A percentile compares a stretch with the other conserved stretches of the same genome.
phyloP scores from a whole-genome alignment of 2,797 vertebrate genomes.

The Bovichtus diacanthus region DNA sequence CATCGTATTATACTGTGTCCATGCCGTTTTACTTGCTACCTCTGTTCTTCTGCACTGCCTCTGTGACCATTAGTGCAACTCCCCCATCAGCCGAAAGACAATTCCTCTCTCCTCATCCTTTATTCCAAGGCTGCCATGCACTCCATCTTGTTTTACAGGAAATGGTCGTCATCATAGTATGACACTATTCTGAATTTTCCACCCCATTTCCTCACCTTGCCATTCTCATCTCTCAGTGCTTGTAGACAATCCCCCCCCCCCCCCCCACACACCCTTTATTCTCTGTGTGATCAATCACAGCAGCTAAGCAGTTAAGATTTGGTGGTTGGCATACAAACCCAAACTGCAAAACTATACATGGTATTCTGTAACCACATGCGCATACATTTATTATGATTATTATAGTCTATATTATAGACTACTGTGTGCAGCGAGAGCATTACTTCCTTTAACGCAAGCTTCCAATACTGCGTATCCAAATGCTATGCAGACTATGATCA shows the following conservation, averaged over 20 bases:
- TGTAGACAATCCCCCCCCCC: slow-evolving; percentile 38
- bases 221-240: slow-evolving; percentile 48
- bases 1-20: neutral
- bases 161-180: slow-evolving; percentile 50
- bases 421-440: neutral
- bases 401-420: too few relatives aligned
- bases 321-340: neutral
- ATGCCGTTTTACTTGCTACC: slow-evolving; percentile 20
- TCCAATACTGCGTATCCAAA: neutral
- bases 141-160: slow-evolving; percentile 70
- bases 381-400: neutral
- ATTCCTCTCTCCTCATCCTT: slow-evolving; percentile 43
- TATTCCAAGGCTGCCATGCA: slow-evolving; percentile 24
- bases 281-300: slow-evolving; percentile 44
- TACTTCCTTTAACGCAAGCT: neutral
- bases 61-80: slow-evolving; percentile 53
- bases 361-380: neutral
- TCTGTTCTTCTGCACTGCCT: slow-evolving; percentile 32
- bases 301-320: slow-evolving; percentile 19
- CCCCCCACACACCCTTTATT: slow-evolving; percentile 14
- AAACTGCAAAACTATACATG: neutral
- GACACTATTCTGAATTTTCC: slow-evolving; percentile 65
- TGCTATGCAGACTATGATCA: neutral
- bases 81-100: slow-evolving; percentile 45
- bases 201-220: slow-evolving; percentile 65